Base-by-base conservation (phyloP, 1,140 invertebrate genomes). In the Drosophila pseudoobscura region DNA sequence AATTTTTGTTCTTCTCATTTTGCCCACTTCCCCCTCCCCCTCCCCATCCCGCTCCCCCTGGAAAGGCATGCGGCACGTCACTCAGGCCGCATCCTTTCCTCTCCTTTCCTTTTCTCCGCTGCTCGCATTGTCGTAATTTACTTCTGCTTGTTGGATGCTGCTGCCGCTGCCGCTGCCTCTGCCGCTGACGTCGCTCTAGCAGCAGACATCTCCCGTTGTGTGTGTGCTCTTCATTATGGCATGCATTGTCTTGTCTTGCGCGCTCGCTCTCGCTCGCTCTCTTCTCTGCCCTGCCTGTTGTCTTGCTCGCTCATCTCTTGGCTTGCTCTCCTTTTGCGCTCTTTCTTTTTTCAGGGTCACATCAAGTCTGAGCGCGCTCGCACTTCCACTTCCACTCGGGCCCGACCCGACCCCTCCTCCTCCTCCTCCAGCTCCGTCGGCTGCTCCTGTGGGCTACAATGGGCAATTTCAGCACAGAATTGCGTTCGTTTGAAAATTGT, bases 161-260 rank as follows among this genome's bases (percentile, higher is more conserved):
- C 66, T 50, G 80, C 47, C 52, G 74, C 63, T 78, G 17, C 58
- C 39, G 62, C 43, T 43, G 59, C 57, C 51, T 31, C 62, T 61
- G 60, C 57, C 24, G 41, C n/a, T 39, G 35, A 39, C 63, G 50
- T 35, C 52, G 49, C 31, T 68, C 31, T 56, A 39, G 46, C n/a
- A 45, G 58, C 62, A 15, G 13, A 11, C 63, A 47, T 66, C 70
- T 62, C 53, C 63, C 11, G 57, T 46, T 69, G 44, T 43, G 44
- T 45, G 41, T 50, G 39, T 68, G 78, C 75, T 87, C 78, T 89
- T 89, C 87, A 89, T 89, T 89, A 89, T 53, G 75, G 47, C 63
- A 35, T 52, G 66, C 78, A 88, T 88, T 88, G 83, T 87, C 61
- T 88, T 78, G 74, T 39, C 35, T 39, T 13, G 35, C 2, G 11